Percentiles rank a stretch among this genome's conserved stretches.
Evolutionary conservation across 2,888 invertebrate genomes (phyloP).

Genomic region (Embidobia sp.): DNA sequence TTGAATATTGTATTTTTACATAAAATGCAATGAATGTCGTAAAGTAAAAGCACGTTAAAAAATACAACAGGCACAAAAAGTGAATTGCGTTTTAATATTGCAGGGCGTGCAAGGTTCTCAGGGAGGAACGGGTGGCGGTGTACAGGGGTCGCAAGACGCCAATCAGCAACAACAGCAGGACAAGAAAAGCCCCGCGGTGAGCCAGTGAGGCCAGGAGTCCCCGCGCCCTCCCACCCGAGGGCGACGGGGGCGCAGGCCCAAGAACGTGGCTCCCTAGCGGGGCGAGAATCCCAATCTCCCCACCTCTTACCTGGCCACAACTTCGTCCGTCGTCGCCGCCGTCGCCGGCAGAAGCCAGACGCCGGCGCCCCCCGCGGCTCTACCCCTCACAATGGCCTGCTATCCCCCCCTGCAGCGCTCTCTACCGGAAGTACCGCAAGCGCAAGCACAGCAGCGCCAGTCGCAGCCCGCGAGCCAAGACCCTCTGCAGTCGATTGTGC

Average conservation of each 20-base stretch:
- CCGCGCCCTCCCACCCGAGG: constrained; percentile 82
- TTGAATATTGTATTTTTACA: too few relatives aligned
- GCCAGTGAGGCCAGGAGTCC: constrained; percentile 86
- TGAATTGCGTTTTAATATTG: too few relatives aligned
- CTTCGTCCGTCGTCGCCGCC: constrained; percentile 67
- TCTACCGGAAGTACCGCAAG: constrained; percentile 74
- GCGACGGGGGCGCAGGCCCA: constrained; percentile 82
- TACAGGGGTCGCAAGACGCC: constrained; percentile 83
- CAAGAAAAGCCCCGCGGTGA: constrained; percentile 91
- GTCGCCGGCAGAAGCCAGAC: constrained; percentile 69
- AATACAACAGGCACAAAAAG: too few relatives aligned
- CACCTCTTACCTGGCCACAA: constrained; percentile 74
- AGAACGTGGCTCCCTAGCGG: constrained; percentile 82
- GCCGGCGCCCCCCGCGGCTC: constrained; percentile 67
- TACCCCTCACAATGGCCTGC: constrained; percentile 55
- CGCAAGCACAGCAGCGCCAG: constrained; percentile 74
- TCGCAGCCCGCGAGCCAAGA: constrained; percentile 73
- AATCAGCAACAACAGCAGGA: constrained; percentile 89
- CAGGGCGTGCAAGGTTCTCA: constrained; percentile 81
- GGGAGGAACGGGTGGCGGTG: constrained; percentile 78
- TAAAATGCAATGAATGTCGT: too few relatives aligned
- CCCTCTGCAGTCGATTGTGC: constrained; percentile 79
- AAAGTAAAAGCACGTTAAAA: too few relatives aligned
- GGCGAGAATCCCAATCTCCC: constrained; percentile 80
- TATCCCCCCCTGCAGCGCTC: constrained; percentile 71